These are phyloP conservation scores for Corythaixoides concolor DNA, from an alignment of 2,113 vertebrate genomes.

Conservation along the genomic window DNA sequence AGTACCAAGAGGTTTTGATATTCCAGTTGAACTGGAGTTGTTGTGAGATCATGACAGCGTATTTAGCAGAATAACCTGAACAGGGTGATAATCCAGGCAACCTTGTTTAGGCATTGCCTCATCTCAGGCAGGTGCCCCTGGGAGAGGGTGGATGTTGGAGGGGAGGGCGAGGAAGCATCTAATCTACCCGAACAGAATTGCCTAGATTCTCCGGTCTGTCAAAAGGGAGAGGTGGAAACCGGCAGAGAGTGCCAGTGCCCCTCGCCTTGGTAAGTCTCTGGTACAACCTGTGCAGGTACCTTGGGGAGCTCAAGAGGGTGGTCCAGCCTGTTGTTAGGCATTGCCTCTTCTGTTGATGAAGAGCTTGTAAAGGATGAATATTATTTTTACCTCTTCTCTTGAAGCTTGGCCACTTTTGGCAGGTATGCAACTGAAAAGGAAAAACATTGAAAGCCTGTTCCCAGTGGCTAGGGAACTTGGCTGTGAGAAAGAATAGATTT, in stretches of 20 bases:
- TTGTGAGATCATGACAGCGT: background rate
- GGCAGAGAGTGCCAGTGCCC: accelerated
- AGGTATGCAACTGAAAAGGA: background rate
- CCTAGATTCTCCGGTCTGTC: background rate
- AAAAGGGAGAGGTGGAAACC: background rate
- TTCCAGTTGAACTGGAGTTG: background rate
- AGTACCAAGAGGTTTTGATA: background rate
- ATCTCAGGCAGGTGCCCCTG: background rate
- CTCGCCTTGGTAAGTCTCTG: accelerated
- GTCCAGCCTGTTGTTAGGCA: background rate
- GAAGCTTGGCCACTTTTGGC: background rate
- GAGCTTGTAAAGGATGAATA: background rate
- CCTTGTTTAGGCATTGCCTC: background rate
- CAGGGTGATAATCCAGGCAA: background rate
- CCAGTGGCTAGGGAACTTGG: background rate
- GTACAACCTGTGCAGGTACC: background rate
- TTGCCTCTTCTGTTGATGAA: background rate
- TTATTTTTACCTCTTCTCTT: background rate
- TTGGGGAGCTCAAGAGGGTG: background rate
- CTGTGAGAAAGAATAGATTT: background rate
- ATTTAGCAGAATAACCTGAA: background rate
- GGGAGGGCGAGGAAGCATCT: background rate
- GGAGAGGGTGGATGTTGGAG: background rate
- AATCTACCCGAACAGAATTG: background rate
- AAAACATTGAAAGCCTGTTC: background rate